Evolutionary conservation across 2,888 invertebrate genomes (phyloP).

Genomic region (Epirrhoe alternata): DNA sequence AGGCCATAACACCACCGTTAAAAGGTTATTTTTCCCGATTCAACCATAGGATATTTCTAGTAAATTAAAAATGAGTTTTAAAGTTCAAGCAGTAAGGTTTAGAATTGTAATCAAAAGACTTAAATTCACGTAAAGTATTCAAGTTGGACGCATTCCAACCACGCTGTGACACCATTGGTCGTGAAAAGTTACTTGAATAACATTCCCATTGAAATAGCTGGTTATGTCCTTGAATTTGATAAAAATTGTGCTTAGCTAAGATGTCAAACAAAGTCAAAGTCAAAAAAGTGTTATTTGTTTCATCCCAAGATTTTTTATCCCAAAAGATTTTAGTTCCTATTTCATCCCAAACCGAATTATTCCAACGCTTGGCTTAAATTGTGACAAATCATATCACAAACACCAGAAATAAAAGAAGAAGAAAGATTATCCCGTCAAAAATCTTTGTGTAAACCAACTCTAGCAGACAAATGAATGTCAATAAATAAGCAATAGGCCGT

Average conservation of each 20-base stretch:
- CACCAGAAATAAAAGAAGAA: too few species aligned
- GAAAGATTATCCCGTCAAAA: too few species aligned
- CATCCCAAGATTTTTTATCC: too few species aligned
- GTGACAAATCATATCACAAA: too few species aligned
- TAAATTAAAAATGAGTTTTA: not conserved
- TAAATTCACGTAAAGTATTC: constrained; percentile 5
- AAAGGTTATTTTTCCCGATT: not conserved
- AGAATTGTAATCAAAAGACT: not conserved
- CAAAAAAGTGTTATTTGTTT: too few species aligned
- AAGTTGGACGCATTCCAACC: constrained; percentile 48
- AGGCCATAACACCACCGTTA: not conserved
- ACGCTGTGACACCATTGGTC: constrained; percentile 59
- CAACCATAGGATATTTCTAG: not conserved
- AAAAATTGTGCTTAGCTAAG: not conserved
- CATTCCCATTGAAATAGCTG: constrained; percentile 43
- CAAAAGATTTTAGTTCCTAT: too few species aligned
- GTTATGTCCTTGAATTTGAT: constrained; percentile 11
- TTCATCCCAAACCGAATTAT: too few species aligned
- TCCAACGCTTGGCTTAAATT: too few species aligned
- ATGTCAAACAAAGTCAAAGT: too few species aligned
- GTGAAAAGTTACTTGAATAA: constrained; percentile 56
- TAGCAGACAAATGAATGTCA: not conserved
- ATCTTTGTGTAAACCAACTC: not conserved
- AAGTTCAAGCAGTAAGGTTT: not conserved
- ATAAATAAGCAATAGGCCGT: constrained; percentile 15